Evolutionary conservation across 1,140 invertebrate genomes (phyloP).

Genomic region (Philotrypesis tridentata): DNA sequence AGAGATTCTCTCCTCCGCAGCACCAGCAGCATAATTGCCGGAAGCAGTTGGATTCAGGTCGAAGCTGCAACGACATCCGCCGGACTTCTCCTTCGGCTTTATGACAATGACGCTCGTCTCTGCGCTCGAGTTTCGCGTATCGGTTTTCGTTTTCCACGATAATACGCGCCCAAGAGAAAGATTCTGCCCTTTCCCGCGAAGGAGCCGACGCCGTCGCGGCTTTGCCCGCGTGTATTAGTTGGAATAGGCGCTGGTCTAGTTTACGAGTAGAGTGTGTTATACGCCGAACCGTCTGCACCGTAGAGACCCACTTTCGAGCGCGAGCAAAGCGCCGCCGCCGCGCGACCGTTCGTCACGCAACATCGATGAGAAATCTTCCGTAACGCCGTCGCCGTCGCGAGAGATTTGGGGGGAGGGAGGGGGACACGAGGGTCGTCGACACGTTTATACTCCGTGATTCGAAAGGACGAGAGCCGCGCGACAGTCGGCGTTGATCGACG

Average conservation of each 20-base stretch:
- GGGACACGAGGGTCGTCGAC: too few species aligned
- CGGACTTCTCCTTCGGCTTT: conserved; percentile 9
- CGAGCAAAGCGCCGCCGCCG: too few species aligned
- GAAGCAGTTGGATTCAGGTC: conserved; percentile 47
- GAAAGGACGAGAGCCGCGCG: too few species aligned
- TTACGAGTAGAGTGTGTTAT: background rate
- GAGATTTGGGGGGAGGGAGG: background rate
- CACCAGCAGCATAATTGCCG: conserved; percentile 43
- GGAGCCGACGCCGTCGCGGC: too few species aligned
- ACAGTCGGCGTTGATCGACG: too few species aligned
- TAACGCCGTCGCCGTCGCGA: background rate
- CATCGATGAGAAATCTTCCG: conserved; percentile 41
- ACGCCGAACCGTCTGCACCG: background rate
- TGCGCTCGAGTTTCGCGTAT: background rate
- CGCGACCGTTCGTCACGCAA: conserved; percentile 8
- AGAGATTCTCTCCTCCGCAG: background rate
- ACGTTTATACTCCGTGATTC: too few species aligned
- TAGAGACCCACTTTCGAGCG: background rate
- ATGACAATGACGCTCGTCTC: background rate
- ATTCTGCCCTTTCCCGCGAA: background rate
- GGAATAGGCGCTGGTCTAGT: background rate
- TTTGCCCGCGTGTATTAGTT: too few species aligned
- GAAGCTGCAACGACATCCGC: conserved; percentile 35
- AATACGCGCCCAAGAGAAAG: background rate
- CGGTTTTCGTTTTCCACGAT: background rate